Conservation (phyloP, 2,113 vertebrate genomes). For the Paramormyrops kingsleyae region DNA sequence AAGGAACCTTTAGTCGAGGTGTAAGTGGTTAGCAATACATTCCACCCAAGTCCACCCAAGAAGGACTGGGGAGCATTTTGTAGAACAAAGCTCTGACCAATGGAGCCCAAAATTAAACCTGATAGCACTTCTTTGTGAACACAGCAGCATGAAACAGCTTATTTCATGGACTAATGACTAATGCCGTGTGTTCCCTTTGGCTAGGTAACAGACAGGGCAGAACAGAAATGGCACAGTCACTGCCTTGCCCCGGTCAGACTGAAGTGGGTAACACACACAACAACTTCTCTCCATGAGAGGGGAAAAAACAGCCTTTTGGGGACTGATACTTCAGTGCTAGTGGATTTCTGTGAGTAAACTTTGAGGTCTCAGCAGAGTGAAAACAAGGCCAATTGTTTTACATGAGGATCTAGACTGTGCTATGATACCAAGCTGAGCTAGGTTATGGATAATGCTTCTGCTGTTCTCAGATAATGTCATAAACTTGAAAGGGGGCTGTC, state of each 20-base stretch:
- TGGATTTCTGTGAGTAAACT: background rate
- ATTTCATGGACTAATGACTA: constrained; percentile 30
- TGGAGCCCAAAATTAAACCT: constrained; percentile 30
- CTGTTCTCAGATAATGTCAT: background rate
- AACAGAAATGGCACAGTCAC: background rate
- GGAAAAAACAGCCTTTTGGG: background rate
- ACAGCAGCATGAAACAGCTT: constrained; percentile 31
- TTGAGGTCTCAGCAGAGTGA: background rate
- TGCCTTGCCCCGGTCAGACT: background rate
- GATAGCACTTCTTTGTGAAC: constrained; percentile 21
- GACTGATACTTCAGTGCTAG: background rate
- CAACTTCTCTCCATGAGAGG: background rate
- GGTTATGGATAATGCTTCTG: background rate
- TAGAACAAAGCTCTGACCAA: constrained; percentile 21
- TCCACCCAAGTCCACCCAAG: constrained; percentile 13
- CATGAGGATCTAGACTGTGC: background rate
- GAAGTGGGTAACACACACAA: background rate
- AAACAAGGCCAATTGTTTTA: background rate
- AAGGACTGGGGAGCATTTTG: constrained; percentile 6
- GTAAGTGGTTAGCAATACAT: background rate
- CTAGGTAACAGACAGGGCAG: constrained; percentile 17
- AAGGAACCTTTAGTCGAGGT: background rate
- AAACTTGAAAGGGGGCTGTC: background rate
- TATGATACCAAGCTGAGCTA: background rate
- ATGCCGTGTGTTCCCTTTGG: constrained; percentile 15